Evolutionary conservation across 2,888 invertebrate genomes (phyloP).

Genomic region (Macrosoma leucophasiata): DNA sequence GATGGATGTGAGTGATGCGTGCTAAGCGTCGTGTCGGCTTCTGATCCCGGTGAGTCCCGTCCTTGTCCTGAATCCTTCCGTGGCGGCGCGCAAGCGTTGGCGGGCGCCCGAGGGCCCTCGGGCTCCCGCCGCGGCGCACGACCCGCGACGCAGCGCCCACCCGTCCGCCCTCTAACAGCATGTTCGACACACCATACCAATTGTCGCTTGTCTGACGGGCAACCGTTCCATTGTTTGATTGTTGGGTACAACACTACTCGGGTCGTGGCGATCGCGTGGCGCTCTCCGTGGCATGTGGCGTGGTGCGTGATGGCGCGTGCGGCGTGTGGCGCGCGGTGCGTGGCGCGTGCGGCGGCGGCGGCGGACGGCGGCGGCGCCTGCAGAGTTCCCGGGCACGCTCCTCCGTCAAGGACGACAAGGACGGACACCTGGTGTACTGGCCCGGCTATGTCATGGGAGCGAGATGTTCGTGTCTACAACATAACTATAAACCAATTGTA

Average conservation of each 20-base stretch:
- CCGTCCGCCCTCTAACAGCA: constrained; percentile 71
- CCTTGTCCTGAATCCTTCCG: constrained; percentile 26
- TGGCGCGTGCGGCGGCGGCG: constrained; percentile 31
- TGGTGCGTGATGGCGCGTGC: constrained; percentile 33
- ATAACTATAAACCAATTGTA: constrained; percentile 57
- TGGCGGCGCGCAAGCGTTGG: constrained; percentile 29
- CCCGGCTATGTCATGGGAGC: constrained; percentile 99
- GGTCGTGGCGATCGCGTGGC: constrained; percentile 75
- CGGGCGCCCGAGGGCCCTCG: constrained; percentile 31
- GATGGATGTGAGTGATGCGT: constrained; percentile 33
- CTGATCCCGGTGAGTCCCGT: constrained; percentile 29
- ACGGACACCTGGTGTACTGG: constrained; percentile 99
- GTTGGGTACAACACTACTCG: constrained; percentile 77
- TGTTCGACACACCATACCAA: constrained; percentile 74
- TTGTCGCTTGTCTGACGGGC: constrained; percentile 77
- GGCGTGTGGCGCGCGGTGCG: constrained; percentile 28
- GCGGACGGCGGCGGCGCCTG: constrained; percentile 40
- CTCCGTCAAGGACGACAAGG: constrained; percentile 99
- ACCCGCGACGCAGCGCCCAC: constrained; percentile 48
- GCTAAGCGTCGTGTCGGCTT: constrained; percentile 25
- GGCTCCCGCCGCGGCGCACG: constrained; percentile 38
- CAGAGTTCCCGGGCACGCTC: constrained; percentile 90
- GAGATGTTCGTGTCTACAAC: constrained; percentile 97
- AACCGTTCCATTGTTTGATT: constrained; percentile 78
- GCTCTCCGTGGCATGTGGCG: constrained; percentile 61